Conservation (phyloP, 2,113 vertebrate species). For the Passer montanus region DNA sequence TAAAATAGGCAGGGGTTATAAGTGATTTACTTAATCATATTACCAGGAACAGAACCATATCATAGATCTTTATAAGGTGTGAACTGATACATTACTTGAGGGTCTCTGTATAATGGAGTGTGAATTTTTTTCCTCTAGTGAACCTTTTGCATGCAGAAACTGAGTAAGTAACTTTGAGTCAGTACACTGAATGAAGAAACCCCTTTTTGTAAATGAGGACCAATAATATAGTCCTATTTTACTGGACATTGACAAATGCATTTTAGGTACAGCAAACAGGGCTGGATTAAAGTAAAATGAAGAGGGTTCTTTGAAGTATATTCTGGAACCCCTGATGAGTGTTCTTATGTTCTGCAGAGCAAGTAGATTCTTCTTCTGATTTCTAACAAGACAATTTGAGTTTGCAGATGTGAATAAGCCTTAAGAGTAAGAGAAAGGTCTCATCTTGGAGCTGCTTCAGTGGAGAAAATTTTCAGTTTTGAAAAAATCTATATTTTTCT, state of each 20-base stretch:
- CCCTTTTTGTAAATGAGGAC: neutral
- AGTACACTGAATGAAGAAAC: neutral
- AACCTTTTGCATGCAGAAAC: neutral
- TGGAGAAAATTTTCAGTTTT: neutral
- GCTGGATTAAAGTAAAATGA: neutral
- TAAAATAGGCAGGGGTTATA: slow-evolving; percentile 22
- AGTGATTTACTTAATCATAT: slow-evolving; percentile 17
- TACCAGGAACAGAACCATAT: neutral
- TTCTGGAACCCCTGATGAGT: neutral
- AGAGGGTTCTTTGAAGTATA: neutral
- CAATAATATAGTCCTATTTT: neutral
- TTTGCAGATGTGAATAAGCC: neutral
- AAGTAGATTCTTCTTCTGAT: neutral
- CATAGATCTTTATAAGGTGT: slow-evolving; percentile 34
- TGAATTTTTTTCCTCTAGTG: neutral
- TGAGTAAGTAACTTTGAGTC: neutral
- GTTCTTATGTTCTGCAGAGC: neutral
- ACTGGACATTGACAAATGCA: neutral
- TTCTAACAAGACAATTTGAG: neutral
- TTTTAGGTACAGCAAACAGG: neutral
- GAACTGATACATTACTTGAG: slow-evolving; percentile 1
- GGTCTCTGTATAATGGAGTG: neutral
- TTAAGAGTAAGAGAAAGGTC: neutral
- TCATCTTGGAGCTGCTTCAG: neutral
- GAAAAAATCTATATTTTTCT: neutral